These are phyloP conservation scores for Anoura caudifer DNA, from an alignment of 2,113 vertebrate species.

Conservation along the genomic window DNA sequence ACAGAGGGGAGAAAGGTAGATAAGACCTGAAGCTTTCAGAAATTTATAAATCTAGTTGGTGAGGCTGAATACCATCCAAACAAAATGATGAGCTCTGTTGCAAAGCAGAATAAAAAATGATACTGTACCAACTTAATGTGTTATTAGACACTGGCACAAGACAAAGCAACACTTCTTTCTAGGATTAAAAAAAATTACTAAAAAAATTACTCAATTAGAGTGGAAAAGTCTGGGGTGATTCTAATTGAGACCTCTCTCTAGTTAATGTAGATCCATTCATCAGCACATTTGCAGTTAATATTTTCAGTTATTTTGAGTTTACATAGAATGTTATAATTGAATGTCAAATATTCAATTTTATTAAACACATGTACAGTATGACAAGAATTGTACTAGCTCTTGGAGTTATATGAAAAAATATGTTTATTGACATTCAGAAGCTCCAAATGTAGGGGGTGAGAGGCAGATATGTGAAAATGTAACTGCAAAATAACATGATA, in stretches of 20 bases:
- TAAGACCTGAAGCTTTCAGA: neutral
- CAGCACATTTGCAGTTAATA: neutral
- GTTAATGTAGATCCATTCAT: neutral
- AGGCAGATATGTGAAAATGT: neutral
- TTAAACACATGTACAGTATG: neutral
- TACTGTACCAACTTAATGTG: neutral
- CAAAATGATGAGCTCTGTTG: conserved; percentile 26
- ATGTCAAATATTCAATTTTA: neutral
- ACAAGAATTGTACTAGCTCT: neutral
- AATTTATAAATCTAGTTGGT: conserved; percentile 3
- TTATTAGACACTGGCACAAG: neutral
- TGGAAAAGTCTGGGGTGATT: conserved; percentile 10
- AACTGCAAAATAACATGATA: neutral
- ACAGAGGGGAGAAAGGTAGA: neutral
- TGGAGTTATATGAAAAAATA: neutral
- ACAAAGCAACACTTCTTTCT: conserved; percentile 26
- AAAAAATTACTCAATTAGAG: neutral
- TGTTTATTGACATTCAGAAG: neutral
- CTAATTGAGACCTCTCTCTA: conserved; percentile 3
- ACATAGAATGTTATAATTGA: neutral
- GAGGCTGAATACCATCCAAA: neutral
- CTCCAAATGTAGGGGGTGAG: neutral
- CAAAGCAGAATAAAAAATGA: conserved; percentile 28
- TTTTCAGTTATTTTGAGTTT: conserved; percentile 34
- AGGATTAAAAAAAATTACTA: neutral